Percentiles rank a stretch among this genome's conserved stretches.
These are phyloP conservation scores for Nomada ferruginata DNA, from an alignment of 2,888 invertebrate genomes.

Conservation along the genomic window DNA sequence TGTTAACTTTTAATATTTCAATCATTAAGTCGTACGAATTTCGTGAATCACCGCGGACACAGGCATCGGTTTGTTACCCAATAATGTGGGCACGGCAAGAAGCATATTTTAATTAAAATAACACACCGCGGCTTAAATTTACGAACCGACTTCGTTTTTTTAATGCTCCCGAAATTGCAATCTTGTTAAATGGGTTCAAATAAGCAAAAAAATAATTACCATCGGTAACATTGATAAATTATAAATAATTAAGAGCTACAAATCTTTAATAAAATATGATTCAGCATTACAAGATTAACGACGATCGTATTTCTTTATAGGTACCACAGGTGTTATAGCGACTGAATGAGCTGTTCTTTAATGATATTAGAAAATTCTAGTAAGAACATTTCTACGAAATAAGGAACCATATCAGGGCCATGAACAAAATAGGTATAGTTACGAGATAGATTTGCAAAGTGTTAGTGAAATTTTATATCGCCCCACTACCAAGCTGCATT, in stretches of 20 bases:
- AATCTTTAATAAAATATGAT: background rate
- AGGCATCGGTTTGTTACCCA: slow-evolving; percentile 28
- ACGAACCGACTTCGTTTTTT: background rate
- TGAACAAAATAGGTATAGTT: background rate
- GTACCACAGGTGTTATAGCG: background rate
- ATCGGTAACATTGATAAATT: background rate
- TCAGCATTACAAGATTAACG: background rate
- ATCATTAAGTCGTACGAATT: slow-evolving; percentile 1
- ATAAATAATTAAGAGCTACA: background rate
- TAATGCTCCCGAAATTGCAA: background rate
- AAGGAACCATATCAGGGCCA: background rate
- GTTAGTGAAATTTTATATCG: slow-evolving; percentile 13
- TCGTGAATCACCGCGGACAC: background rate
- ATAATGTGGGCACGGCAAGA: slow-evolving; percentile 13
- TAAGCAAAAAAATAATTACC: slow-evolving; percentile 20
- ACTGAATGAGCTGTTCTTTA: too few species aligned
- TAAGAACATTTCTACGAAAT: background rate
- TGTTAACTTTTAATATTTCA: slow-evolving; percentile 11
- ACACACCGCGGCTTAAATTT: background rate
- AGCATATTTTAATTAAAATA: slow-evolving; percentile 44
- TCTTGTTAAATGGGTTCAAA: slow-evolving; percentile 36
- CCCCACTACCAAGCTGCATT: slow-evolving; percentile 40
- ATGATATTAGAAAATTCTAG: background rate
- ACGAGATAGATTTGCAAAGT: slow-evolving; percentile 3
- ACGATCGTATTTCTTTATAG: background rate